Evolutionary conservation across 2,888 invertebrate genomes (phyloP), one percentile per base, ranked within the genome.

Genomic region (Apotomis turbidana): DNA sequence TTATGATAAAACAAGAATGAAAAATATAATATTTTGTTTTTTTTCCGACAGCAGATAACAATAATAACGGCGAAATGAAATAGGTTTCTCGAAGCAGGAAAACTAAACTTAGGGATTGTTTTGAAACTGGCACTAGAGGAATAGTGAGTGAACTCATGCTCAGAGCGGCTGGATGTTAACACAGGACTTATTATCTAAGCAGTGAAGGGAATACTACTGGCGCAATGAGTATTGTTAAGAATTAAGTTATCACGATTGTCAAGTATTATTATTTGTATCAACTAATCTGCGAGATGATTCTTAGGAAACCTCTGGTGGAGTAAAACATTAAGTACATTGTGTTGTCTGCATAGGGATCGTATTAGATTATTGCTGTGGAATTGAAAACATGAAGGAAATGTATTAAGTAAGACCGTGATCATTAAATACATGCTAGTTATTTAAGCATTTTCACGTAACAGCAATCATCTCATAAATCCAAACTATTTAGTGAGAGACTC

Each of bases 211-310:
- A 71, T 71, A 71, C 71, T 71, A 71, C 66, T 67, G 71, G 71
- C 67, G 67, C 67, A 67, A 67, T 55, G 67, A 36, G 36, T 70
- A 59, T 57, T 57, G 67, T 71, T 67, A 57, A 54, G 8, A 61
- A 67, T 71, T 71, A 71, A 67, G 55, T 71, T 67, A 67, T 66
- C 59, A 54, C 60, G 52, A 38, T 54, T 61, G 67, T 51, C 55
- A 54, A 71, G 71, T 67, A 67, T 71, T 66, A 71, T 71, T 66
- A 60, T 66, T 64, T 70, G 60, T 59, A 66, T 46, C 46, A 38
- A 46, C 41, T 55, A 41, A 52, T 41, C 9, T 58, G 36, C n/a
- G n/a, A 58, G 62, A 57, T 57, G 38, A 62, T 57, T 57, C 15
- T 44, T 5, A 49, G 27, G 59, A 44, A 59, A 60, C 52, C 15